A percentile compares a stretch with the other conserved stretches of the same genome.
Evolutionary conservation across 2,888 invertebrate species (phyloP).

Genomic region (Acanthosepion esculentum): DNA sequence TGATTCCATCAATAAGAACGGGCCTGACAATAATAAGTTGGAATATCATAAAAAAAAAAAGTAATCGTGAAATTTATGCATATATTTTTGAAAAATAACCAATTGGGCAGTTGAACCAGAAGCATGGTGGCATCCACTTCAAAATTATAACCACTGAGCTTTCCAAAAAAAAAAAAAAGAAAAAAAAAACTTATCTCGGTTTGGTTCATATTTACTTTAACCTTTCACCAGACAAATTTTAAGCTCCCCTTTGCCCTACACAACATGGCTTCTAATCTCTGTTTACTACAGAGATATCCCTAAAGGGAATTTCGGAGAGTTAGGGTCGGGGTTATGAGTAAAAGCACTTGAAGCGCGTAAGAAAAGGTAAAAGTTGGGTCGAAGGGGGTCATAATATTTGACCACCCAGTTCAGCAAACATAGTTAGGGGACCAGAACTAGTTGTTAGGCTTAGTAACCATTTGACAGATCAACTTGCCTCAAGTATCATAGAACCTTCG

Average conservation of each 20-base stretch:
- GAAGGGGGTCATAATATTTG: background rate
- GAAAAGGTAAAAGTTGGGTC: background rate
- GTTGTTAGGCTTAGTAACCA: background rate
- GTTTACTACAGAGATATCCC: constrained; percentile 14
- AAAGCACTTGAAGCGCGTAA: background rate
- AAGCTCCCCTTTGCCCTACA: background rate
- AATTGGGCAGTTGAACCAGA: background rate
- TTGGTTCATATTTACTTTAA: background rate
- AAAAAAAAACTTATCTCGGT: background rate
- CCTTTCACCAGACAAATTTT: background rate
- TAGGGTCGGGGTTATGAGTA: background rate
- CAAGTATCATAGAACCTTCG: background rate
- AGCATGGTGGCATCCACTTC: background rate
- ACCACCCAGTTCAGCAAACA: background rate
- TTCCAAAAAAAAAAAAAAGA: too few relatives aligned
- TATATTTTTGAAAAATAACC: too few relatives aligned
- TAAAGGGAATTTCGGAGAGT: background rate
- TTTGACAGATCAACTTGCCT: background rate
- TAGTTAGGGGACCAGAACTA: background rate
- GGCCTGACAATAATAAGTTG: too few relatives aligned
- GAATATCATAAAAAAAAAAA: too few relatives aligned
- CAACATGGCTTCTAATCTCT: background rate
- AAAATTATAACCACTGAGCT: background rate
- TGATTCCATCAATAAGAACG: too few relatives aligned
- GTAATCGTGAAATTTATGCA: too few relatives aligned